phyloP scores from a whole-genome alignment of 1,140 invertebrate genomes.

The Odontomachus brunneus region DNA sequence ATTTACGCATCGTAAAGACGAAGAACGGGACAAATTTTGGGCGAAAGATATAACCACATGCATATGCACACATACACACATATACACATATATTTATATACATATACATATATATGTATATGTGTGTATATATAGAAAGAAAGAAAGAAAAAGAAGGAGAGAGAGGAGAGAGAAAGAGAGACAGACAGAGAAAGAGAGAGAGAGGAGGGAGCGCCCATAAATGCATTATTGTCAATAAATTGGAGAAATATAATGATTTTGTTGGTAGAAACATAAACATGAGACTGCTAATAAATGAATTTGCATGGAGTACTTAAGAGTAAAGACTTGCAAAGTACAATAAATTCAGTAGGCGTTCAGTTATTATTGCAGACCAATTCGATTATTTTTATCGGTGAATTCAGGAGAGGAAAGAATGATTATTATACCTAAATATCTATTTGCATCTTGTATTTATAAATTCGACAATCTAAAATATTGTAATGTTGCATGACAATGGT shows the following conservation, averaged over 20 bases:
- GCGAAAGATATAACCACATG: conserved; percentile 27
- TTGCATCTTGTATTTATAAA: conserved; percentile 13
- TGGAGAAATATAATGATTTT: not conserved
- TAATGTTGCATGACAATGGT: not conserved
- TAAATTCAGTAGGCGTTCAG: not conserved
- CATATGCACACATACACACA: too few relatives aligned
- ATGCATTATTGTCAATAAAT: not conserved
- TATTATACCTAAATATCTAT: not conserved
- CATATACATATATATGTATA: too few relatives aligned
- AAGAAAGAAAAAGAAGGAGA: too few relatives aligned
- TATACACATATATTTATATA: too few relatives aligned
- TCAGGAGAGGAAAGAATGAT: not conserved
- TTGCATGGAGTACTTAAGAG: not conserved
- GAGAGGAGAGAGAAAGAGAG: not conserved
- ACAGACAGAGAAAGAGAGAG: too few relatives aligned
- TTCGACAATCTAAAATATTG: not conserved
- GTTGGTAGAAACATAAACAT: not conserved
- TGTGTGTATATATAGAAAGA: not conserved
- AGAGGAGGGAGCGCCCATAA: not conserved
- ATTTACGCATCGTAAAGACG: not conserved
- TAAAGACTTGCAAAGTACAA: conserved; percentile 9
- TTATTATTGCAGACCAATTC: not conserved
- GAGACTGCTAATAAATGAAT: not conserved
- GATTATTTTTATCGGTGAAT: conserved; percentile 2
- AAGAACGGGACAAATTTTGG: not conserved